Conservation (phyloP, 2,888 invertebrate species). For the Trachelus iudaicus region DNA sequence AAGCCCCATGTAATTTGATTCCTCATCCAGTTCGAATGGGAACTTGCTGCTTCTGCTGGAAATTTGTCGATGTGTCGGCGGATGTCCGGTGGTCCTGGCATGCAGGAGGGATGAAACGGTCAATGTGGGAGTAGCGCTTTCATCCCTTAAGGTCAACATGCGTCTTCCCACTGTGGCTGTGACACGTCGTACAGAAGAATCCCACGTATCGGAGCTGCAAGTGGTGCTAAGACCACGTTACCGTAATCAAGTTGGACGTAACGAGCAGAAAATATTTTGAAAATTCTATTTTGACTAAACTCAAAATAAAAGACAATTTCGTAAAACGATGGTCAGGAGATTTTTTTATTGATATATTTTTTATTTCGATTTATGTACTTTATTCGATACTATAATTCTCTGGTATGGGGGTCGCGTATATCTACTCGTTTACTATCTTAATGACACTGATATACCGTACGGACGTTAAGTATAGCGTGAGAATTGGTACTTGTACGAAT, state of each 20-base stretch:
- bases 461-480: background rate
- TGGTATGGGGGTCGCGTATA: too few species aligned
- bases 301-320: too few species aligned
- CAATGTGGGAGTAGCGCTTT: background rate
- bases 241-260: too few species aligned
- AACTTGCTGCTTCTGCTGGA: background rate
- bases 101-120: slow-evolving; percentile 10
- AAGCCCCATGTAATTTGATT: slow-evolving; percentile 1
- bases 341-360: too few species aligned
- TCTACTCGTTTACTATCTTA: background rate
- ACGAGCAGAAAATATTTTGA: too few species aligned
- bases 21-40: background rate
- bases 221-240: too few species aligned
- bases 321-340: too few species aligned
- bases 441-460: background rate
- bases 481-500: background rate
- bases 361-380: too few species aligned
- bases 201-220: background rate
- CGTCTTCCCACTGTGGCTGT: background rate
- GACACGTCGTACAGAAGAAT: background rate
- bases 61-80: slow-evolving; percentile 19
- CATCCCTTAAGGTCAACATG: background rate
- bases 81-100: slow-evolving; percentile 21
- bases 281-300: too few species aligned
- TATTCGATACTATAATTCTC: too few species aligned